A percentile compares a stretch with the other conserved stretches of the same genome.
These are phyloP conservation scores for Bergia sp. DNA, from an alignment of 92 coral and sea anemone species.

Conservation along the genomic window DNA sequence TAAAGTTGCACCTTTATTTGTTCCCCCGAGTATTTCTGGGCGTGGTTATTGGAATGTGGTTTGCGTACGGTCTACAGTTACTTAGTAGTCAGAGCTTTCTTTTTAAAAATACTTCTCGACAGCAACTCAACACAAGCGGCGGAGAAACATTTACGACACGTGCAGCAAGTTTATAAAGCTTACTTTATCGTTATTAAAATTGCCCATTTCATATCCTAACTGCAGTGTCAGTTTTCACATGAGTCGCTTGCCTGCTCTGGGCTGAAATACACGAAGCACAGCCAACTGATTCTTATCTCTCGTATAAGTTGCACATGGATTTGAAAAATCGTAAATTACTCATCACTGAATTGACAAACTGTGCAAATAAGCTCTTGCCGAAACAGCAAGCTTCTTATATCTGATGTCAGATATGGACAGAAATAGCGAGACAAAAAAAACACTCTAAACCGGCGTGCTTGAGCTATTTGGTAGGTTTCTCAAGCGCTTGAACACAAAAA, in stretches of 20 bases:
- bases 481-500: not conserved
- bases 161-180: slow-evolving; percentile 28
- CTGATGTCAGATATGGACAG: not conserved
- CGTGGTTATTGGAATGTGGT: slow-evolving; percentile 18
- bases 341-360: slow-evolving; percentile 6
- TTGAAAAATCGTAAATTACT: slow-evolving; percentile 26
- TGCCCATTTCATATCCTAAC: slow-evolving; percentile 5
- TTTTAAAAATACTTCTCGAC: not conserved
- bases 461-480: not conserved
- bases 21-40: not conserved
- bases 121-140: slow-evolving; percentile 27
- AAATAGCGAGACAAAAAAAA: not conserved
- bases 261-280: not conserved
- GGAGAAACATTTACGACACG: slow-evolving; percentile 16
- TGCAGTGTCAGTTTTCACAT: not conserved
- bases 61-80: not conserved
- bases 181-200: slow-evolving; percentile 19
- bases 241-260: not conserved
- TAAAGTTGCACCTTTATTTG: not conserved
- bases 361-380: not conserved
- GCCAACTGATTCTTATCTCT: slow-evolving; percentile 39
- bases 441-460: not conserved
- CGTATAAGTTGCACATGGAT: slow-evolving; percentile 33
- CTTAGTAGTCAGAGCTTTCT: not conserved
- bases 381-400: not conserved